phyloP scores from a whole-genome alignment of 2,888 invertebrate species.

The Lasioglossum villosulum region DNA sequence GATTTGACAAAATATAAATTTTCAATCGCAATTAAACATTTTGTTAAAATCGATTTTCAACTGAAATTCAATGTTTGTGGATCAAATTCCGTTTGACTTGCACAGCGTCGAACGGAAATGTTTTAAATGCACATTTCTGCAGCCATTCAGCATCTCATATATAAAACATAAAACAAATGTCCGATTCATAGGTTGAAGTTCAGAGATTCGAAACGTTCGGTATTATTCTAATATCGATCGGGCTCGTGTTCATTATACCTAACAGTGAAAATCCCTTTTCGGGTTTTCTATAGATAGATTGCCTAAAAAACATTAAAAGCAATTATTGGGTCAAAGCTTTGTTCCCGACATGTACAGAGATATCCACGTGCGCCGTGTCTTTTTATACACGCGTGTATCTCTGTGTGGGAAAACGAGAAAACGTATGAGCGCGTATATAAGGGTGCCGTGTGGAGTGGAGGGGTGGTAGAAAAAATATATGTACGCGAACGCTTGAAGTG shows the following conservation, averaged over 20 bases:
- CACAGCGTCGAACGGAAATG: background rate
- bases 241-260: background rate
- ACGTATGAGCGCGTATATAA: background rate
- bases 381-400: background rate
- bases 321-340: conserved; percentile 17
- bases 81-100: background rate
- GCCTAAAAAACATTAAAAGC: conserved; percentile 44
- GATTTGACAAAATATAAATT: background rate
- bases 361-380: background rate
- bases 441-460: background rate
- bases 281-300: background rate
- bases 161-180: background rate
- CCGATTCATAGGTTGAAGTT: background rate
- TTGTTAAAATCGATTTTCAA: background rate
- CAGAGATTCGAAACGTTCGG: background rate
- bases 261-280: background rate
- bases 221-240: conserved; percentile 9
- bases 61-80: too few species aligned
- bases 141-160: background rate
- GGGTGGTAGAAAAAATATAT: conserved; percentile 5
- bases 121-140: background rate
- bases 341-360: conserved; percentile 20
- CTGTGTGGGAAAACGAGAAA: background rate
- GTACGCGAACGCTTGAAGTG: conserved; percentile 28
- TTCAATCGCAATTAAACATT: background rate